These are phyloP conservation scores for Strigops habroptila DNA, from an alignment of 2,113 vertebrate genomes.

Conservation along the genomic window DNA sequence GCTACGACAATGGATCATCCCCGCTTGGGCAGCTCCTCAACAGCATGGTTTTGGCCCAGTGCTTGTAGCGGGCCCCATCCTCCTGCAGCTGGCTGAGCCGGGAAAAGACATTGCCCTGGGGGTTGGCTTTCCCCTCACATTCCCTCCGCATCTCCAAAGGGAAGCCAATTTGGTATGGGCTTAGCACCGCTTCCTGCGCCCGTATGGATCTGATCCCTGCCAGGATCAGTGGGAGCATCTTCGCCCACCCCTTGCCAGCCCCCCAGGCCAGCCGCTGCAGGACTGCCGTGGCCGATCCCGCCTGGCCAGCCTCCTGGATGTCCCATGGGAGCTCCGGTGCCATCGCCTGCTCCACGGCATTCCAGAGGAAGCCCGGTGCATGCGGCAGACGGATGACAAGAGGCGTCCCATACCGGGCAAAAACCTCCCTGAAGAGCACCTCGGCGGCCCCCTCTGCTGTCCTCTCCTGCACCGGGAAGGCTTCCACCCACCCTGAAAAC, in stretches of 20 bases:
- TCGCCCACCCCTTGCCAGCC: not conserved
- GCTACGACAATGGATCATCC: not conserved
- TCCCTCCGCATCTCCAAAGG: not conserved
- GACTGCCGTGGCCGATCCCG: accelerated
- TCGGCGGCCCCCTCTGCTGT: accelerated
- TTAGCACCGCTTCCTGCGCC: accelerated
- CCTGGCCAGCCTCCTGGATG: accelerated
- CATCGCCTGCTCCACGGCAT: accelerated
- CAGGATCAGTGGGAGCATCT: not conserved
- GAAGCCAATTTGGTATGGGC: not conserved
- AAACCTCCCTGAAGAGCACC: not conserved
- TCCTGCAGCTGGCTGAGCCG: not conserved
- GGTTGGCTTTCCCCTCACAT: accelerated
- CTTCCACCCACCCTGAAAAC: not conserved
- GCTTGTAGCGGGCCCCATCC: not conserved
- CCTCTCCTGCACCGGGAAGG: accelerated
- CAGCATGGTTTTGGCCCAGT: accelerated
- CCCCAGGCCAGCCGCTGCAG: not conserved
- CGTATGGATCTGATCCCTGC: accelerated
- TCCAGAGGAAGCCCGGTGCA: accelerated
- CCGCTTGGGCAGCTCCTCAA: accelerated
- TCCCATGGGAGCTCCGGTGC: not conserved
- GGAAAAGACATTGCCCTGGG: not conserved
- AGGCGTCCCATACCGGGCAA: not conserved
- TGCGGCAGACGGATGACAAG: accelerated